Conservation (phyloP, 2,797 vertebrate species). For the Chaetophractus vellerosus region DNA sequence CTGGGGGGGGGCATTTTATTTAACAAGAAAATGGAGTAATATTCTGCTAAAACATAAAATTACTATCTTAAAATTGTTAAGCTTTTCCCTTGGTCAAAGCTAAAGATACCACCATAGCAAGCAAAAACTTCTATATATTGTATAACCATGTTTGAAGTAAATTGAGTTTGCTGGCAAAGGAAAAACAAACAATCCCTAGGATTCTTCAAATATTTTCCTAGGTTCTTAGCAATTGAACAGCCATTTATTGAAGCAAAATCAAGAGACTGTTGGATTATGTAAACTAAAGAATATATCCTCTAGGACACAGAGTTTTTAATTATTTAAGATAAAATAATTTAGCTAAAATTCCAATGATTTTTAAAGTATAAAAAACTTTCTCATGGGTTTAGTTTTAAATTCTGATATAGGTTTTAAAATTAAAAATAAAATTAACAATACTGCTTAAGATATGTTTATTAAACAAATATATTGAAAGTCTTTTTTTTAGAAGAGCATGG, state of each 20-base stretch:
- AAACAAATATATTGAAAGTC: not conserved
- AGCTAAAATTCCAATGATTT: not conserved
- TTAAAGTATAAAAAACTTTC: conserved; percentile 9
- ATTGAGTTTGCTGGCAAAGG: not conserved
- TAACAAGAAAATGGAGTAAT: conserved; percentile 46
- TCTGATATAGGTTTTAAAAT: not conserved
- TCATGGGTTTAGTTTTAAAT: conserved; percentile 17
- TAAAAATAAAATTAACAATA: conserved; percentile 49
- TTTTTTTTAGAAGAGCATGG: not conserved
- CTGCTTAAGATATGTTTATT: not conserved
- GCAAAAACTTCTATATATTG: not conserved
- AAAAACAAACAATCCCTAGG: not conserved
- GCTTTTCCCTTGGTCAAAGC: not conserved
- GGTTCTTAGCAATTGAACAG: conserved; percentile 24
- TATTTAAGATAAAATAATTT: conserved; percentile 21
- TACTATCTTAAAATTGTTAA: conserved; percentile 42
- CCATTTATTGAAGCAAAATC: conserved; percentile 42
- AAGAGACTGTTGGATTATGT: not conserved
- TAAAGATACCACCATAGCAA: not conserved
- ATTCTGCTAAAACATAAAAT: not conserved
- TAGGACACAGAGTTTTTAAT: not conserved
- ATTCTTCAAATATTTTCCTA: not conserved
- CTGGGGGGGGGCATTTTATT: not conserved
- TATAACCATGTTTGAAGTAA: conserved; percentile 56
- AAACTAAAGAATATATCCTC: not conserved